Evolutionary conservation across 2,888 invertebrate species (phyloP), one percentile per base, ranked within the genome.

Genomic region (Chrysolina oricalcia): DNA sequence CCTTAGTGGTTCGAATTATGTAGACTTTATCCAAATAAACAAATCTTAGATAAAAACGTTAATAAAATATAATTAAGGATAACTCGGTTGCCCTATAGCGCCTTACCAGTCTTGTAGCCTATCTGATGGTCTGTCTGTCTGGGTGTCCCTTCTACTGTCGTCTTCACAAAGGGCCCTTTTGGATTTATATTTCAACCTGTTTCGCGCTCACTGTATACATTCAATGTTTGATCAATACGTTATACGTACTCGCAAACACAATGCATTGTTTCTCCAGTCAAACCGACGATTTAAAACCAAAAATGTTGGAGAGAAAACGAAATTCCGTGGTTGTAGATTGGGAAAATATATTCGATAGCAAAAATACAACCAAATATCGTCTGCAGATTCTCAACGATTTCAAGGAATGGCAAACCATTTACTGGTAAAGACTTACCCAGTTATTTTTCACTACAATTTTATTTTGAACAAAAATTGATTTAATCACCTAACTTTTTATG

Each of bases 391-490:
- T 80, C 63, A 78, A 81, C 63, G 75, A 79, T n/a, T 68, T 82
- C 17, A 81, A 82, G 64, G 81, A 84, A 56, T 86, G 86, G 86
- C 80, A 77, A 76, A 80, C 81, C 10, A 68, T 85, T 27, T 86
- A 85, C 70, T 82, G 84, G 86, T 86, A 81, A 78, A n/a, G n/a
- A 41, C 17, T 46, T 50, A 67, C 27, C 5, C 9, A 67, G 40
- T 66, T 21, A 43, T 15, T 23, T 53, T 40, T 17, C 11, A 19
- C 43, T 43, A 43, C 43, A 15, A 27, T 23, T 11, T 27, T 8
- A 35, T 35, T 8, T 35, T 8, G 8, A 35, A 35, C 35, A 35
- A 35, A 27, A 2, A 27, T 5, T 3, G 2, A 27, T 27, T 27
- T 8, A 35, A 35, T 6, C 8, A 35, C 8, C 35, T 35, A 6